Evolutionary conservation across 1,140 invertebrate species (phyloP).

Genomic region (Chlorops oryzae): DNA sequence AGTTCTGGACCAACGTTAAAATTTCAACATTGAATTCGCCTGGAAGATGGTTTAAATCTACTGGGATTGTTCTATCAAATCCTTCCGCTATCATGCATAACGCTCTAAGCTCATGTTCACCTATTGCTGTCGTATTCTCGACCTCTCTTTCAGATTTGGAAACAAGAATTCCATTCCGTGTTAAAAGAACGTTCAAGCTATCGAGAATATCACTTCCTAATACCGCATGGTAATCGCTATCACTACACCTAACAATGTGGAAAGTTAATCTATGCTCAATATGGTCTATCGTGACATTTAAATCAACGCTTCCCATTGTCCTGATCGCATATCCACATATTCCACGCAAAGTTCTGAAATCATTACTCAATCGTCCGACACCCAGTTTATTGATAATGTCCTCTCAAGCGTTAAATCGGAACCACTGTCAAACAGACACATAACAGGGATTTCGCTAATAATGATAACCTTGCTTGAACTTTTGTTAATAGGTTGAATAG

Average conservation of each 20-base stretch:
- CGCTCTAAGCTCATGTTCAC: background rate
- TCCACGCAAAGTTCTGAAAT: background rate
- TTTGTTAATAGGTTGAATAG: too few relatives aligned
- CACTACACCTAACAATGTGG: background rate
- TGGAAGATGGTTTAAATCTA: background rate
- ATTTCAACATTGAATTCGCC: background rate
- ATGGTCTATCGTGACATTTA: background rate
- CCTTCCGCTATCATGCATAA: background rate
- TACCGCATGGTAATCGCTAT: background rate
- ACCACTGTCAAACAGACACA: background rate
- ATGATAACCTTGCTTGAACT: too few relatives aligned
- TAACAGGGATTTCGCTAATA: too few relatives aligned
- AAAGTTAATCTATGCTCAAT: background rate
- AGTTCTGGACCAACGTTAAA: background rate
- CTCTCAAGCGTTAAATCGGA: background rate
- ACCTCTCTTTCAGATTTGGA: background rate
- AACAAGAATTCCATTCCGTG: background rate
- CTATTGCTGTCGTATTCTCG: background rate
- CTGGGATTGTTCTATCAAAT: background rate
- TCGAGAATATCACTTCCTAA: background rate
- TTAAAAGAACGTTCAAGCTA: background rate
- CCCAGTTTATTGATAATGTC: background rate
- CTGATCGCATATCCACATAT: background rate
- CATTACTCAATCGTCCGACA: background rate
- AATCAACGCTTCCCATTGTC: background rate